Conservation (phyloP, 2,888 invertebrate species). For the Encarsia formosa region DNA sequence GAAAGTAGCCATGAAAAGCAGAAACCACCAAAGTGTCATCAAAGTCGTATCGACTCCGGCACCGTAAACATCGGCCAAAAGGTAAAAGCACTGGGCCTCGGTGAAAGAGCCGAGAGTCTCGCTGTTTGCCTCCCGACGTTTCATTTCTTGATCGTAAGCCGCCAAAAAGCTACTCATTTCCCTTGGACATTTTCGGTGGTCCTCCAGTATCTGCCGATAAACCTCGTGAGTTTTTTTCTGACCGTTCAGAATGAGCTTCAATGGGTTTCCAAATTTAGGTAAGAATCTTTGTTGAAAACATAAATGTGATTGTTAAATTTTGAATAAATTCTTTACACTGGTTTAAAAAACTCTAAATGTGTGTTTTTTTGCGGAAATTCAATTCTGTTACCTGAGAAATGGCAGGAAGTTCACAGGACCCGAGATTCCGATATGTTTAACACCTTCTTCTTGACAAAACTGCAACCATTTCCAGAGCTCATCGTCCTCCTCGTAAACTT, state of each 20-base stretch:
- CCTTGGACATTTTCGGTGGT: slow-evolving; percentile 45
- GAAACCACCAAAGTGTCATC: slow-evolving; percentile 75
- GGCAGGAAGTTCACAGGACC: slow-evolving; percentile 83
- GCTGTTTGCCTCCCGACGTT: slow-evolving; percentile 49
- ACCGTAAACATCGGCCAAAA: slow-evolving; percentile 79
- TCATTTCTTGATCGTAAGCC: slow-evolving; percentile 63
- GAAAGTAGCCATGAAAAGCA: slow-evolving; percentile 71
- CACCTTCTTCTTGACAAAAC: slow-evolving; percentile 76
- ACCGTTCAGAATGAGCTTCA: slow-evolving; percentile 65
- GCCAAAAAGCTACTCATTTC: slow-evolving; percentile 59
- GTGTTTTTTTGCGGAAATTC: no score
- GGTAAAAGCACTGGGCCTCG: slow-evolving; percentile 66
- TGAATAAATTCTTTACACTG: no score
- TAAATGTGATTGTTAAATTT: no score
- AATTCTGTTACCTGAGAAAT: slow-evolving; percentile 60
- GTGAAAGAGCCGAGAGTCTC: slow-evolving; percentile 56
- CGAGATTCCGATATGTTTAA: slow-evolving; percentile 76
- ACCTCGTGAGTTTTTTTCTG: slow-evolving; percentile 69
- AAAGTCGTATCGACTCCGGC: slow-evolving; percentile 83
- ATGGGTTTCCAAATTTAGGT: slow-evolving; percentile 61
- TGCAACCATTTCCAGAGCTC: slow-evolving; percentile 74
- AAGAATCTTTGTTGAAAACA: slow-evolving; percentile 54
- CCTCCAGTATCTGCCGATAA: slow-evolving; percentile 65
- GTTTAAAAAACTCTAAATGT: no score
- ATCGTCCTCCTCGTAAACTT: slow-evolving; percentile 65